Base-by-base conservation (phyloP, 1,140 invertebrate species). In the Leptinotarsa lineolata region DNA sequence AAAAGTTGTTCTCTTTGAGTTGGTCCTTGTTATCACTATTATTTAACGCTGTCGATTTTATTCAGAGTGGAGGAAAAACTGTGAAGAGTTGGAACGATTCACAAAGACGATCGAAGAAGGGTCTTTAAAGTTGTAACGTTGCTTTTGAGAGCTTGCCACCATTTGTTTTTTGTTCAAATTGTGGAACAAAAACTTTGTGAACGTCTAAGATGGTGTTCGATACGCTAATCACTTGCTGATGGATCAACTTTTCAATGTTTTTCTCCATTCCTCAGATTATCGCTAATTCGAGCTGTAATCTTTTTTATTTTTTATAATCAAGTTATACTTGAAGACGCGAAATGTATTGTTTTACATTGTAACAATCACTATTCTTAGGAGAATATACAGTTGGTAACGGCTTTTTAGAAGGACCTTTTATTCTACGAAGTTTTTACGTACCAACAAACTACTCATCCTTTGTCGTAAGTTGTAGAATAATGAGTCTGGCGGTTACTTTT, bases 1-100 rank as follows among this genome's bases (percentile, higher is more conserved):
- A 60, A 45, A 71, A 20, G 20, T 63, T 68, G 16, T 54, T 54
- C n/a, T 54, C 48, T 15, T 54, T 54, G 48, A 54, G 48, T 54
- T 54, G 30, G 30, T 39, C 8, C 30, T 39, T 39, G 48, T 54
- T 54, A 54, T 54, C 48, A 54, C 48, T 54, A 54, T 54, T 54
- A 54, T 54, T 54, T 54, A 54, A 54, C 2, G 48, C 15, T 54
- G 48, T 54, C 48, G 61, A 21, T 39, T 24, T 39, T 39, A 18
- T 18, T 5, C 22, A 15, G 60, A 39, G 18, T 39, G 64, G 64
- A 39, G 39, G 22, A 44, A 44, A 66, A 64, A 22, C 5, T 21
- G 61, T 60, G 21, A 18, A 18, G 15, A 21, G 58, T 21, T 18
- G 21, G n/a, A n/a, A 16, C 6, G n/a, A n/a, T 60, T n/a, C 21